phyloP scores from a whole-genome alignment of 2,888 invertebrate genomes.

The Lochmaea crataegi region DNA sequence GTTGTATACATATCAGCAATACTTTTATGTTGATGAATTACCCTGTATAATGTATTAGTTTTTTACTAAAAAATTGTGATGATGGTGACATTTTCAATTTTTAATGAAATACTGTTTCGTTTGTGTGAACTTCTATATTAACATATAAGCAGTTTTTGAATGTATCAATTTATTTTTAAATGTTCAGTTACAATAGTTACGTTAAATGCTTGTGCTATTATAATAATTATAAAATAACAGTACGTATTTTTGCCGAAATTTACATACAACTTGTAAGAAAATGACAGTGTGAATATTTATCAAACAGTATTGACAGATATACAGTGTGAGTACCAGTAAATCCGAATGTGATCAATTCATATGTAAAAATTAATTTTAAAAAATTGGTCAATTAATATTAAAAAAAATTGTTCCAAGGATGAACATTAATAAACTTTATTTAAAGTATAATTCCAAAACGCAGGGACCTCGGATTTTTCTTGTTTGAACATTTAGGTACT shows the following conservation, averaged over 20 bases:
- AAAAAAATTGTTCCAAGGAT: too few relatives aligned
- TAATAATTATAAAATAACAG: slow-evolving; percentile 45
- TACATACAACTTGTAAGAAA: not conserved
- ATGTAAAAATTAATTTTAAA: too few relatives aligned
- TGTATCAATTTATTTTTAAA: slow-evolving; percentile 46
- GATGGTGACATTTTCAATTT: slow-evolving; percentile 44
- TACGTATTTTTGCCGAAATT: slow-evolving; percentile 40
- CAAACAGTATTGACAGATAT: not conserved
- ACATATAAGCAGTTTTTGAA: slow-evolving; percentile 52
- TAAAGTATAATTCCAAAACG: too few relatives aligned
- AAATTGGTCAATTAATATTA: too few relatives aligned
- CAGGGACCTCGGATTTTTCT: too few relatives aligned
- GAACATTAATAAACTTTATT: not conserved
- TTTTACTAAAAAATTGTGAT: slow-evolving; percentile 29
- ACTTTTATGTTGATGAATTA: not conserved
- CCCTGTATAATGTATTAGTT: not conserved
- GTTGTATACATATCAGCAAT: too few relatives aligned
- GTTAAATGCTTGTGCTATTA: slow-evolving; percentile 47
- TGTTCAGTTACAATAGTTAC: slow-evolving; percentile 47
- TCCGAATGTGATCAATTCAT: too few relatives aligned
- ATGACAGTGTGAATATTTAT: slow-evolving; percentile 1
- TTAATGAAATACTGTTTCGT: slow-evolving; percentile 40
- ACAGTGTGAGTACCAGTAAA: too few relatives aligned
- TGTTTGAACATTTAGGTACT: too few relatives aligned
- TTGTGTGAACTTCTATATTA: slow-evolving; percentile 50